Conservation (phyloP, 2,113 vertebrate genomes). For the Choloepus hoffmanni region DNA sequence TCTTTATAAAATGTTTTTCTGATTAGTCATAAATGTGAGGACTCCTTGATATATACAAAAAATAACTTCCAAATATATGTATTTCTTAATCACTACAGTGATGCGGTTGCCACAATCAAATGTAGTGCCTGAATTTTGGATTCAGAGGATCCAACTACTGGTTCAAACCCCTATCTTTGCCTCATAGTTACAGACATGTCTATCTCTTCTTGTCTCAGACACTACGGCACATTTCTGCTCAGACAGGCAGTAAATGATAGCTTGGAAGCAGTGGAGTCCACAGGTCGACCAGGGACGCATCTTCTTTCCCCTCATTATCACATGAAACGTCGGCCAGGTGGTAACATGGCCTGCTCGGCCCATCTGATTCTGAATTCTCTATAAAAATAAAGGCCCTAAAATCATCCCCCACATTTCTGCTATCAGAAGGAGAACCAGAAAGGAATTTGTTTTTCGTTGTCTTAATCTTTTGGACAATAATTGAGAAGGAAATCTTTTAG, state of each 20-base stretch:
- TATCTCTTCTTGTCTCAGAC: not conserved
- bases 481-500: not conserved
- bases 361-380: not conserved
- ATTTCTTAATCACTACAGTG: constrained; percentile 10
- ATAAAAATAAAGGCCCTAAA: not conserved
- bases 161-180: not conserved
- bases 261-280: rapidly evolving
- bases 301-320: too few species aligned
- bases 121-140: not conserved
- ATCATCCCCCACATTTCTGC: not conserved
- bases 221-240: not conserved
- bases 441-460: not conserved
- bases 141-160: not conserved
- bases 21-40: not conserved
- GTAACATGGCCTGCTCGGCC: too few species aligned
- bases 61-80: not conserved
- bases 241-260: not conserved
- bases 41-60: not conserved
- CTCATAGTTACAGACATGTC: not conserved
- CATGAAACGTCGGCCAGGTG: rapidly evolving
- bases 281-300: not conserved
- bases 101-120: constrained; percentile 28
- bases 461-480: not conserved
- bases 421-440: not conserved
- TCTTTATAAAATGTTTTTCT: constrained; percentile 34